These are phyloP conservation scores for Nannoperca australis DNA, from an alignment of 2,797 vertebrate species.

Conservation along the genomic window DNA sequence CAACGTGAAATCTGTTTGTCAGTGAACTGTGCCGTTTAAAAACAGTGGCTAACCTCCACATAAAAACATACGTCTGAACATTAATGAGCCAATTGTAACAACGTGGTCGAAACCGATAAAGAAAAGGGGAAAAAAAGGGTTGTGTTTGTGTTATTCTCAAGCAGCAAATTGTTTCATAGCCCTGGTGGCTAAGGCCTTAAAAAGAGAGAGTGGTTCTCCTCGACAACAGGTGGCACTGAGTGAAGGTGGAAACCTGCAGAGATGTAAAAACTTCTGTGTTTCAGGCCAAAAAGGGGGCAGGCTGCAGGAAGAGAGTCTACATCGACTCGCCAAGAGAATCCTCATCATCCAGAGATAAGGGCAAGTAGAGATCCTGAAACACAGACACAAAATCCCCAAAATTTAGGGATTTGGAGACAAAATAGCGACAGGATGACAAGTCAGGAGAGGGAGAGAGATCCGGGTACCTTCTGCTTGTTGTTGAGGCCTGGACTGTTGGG, in stretches of 20 bases:
- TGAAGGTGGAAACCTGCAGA: constrained; percentile 75
- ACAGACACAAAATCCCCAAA: constrained; percentile 51
- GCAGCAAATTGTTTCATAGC: constrained; percentile 80
- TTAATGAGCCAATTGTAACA: constrained; percentile 33
- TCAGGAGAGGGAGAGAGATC: neutral
- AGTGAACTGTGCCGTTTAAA: constrained; percentile 42
- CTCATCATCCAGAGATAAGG: constrained; percentile 97
- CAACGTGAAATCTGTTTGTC: constrained; percentile 43
- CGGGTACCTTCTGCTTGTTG: constrained; percentile 98
- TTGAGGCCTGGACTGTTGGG: constrained; percentile 95
- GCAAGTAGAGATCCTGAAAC: constrained; percentile 96
- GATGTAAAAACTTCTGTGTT: constrained; percentile 74
- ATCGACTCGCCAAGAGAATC: constrained; percentile 97
- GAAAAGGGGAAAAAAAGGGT: constrained; percentile 2
- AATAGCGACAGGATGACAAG: neutral
- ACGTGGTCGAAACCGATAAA: constrained; percentile 22
- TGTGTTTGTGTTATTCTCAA: constrained; percentile 74
- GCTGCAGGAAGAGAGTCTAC: constrained; percentile 83
- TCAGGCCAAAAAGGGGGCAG: constrained; percentile 69
- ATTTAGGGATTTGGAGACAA: neutral
- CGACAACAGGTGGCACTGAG: constrained; percentile 77
- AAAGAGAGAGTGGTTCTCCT: constrained; percentile 70
- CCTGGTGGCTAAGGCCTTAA: constrained; percentile 67
- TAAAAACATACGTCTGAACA: constrained; percentile 34
- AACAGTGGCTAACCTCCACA: constrained; percentile 30